Evolutionary conservation across 2,797 vertebrate species (phyloP).

Genomic region (Balearica regulorum): DNA sequence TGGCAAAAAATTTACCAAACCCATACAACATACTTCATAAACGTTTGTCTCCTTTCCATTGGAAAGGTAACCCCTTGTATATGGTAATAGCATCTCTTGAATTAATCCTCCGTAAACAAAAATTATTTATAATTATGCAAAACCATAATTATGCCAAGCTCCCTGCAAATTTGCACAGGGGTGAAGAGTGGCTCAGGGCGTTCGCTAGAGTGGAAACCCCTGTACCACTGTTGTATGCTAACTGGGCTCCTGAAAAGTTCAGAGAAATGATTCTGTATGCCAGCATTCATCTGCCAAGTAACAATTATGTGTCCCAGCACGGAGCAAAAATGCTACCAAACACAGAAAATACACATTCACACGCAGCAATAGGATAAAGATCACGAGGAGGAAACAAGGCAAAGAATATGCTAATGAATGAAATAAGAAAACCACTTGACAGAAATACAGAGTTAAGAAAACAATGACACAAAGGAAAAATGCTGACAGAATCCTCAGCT

Average conservation of each 20-base stretch:
- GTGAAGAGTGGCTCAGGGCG: background rate
- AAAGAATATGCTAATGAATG: background rate
- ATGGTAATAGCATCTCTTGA: background rate
- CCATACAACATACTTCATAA: background rate
- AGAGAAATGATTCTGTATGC: slow-evolving; percentile 51
- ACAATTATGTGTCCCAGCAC: slow-evolving; percentile 45
- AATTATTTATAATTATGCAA: slow-evolving; percentile 55
- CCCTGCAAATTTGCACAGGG: slow-evolving; percentile 8
- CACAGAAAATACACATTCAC: background rate
- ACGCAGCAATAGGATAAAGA: background rate
- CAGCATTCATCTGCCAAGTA: slow-evolving; percentile 35
- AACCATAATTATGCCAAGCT: slow-evolving; percentile 24
- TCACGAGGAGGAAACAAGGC: background rate
- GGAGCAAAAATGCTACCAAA: slow-evolving; percentile 29
- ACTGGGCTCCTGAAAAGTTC: slow-evolving; percentile 63
- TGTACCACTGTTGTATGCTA: slow-evolving; percentile 29
- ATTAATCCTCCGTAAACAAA: slow-evolving; percentile 44
- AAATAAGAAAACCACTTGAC: background rate
- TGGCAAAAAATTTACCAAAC: slow-evolving; percentile 55
- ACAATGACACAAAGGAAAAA: background rate
- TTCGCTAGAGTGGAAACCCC: background rate
- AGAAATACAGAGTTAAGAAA: background rate
- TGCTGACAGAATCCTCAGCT: background rate
- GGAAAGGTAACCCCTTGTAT: slow-evolving; percentile 15
- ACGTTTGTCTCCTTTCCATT: slow-evolving; percentile 23